Base-by-base conservation (phyloP, 2,888 invertebrate genomes). In the Drosophila prolongata region DNA sequence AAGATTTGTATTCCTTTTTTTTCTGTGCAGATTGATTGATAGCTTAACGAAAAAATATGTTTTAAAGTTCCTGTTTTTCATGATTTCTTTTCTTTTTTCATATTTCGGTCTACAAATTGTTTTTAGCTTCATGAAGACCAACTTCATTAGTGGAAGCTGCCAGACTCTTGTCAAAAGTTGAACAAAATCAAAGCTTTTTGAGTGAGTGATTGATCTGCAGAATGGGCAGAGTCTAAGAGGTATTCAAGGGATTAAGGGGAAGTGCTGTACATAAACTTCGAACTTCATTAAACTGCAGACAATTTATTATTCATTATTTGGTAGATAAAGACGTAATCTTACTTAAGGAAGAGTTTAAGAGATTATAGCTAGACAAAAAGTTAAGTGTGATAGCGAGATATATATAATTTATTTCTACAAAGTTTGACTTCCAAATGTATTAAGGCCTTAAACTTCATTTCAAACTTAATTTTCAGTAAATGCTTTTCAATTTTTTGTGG, bases 191-290 rank as follows among this genome's bases (percentile, higher is more conserved):
- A 54, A 69, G 69, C 56, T 24, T n/a, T 69, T 54, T 38, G 50
- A 43, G 24, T 58, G 69, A 69, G 69, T 69, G 69, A 69, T 69
- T 69, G 69, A 66, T 66, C 53, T 27, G 35, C 16, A 49, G 9
- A 10, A 19, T 54, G 55, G 11, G 5, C n/a, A 24, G 42, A 27
- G n/a, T 30, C 16, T 30, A 37, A 0, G 11, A 40, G 59, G 5
- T 42, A 11, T 16, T 42, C 6, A 16, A 35, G 34, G 24, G 60
- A 6, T 42, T 16, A 24, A 47, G 11, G n/a, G n/a, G 14, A 24
- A 34, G 14, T 6, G 24, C 10, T 8, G 6, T 9, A 11, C 8
- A 16, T 16, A 16, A 13, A 34, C 11, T 19, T n/a, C 0, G 8
- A 47, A 14, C 13, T 47, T 19, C 6, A 44, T 19, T 46, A 37